Conservation (phyloP, 2,888 invertebrate species). For the Torymus auratus region DNA sequence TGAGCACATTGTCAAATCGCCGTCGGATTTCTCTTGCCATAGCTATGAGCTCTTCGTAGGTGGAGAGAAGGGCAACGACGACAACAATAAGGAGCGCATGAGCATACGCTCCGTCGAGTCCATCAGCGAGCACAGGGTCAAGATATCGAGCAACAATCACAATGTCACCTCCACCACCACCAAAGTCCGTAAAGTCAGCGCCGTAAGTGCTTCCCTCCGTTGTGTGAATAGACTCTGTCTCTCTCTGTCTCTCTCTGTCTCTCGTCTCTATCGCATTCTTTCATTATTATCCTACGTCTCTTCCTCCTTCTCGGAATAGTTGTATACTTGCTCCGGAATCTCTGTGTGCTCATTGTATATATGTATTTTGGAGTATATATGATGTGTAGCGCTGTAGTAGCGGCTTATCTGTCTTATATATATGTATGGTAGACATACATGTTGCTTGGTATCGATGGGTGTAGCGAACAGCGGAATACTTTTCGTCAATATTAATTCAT, state of each 20-base stretch:
- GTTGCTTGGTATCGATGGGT: no score
- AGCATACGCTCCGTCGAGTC: constrained; percentile 93
- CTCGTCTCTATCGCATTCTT: neutral
- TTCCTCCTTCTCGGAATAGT: neutral
- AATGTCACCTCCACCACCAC: constrained; percentile 75
- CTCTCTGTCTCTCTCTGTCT: neutral
- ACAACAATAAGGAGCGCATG: constrained; percentile 94
- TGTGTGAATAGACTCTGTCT: neutral
- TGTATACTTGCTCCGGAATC: neutral
- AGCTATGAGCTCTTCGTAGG: constrained; percentile 95
- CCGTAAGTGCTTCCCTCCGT: constrained; percentile 81
- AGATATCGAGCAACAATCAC: constrained; percentile 74
- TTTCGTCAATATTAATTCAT: no score
- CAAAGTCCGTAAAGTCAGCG: constrained; percentile 94
- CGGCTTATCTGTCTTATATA: no score
- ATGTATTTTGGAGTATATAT: no score
- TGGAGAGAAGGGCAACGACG: constrained; percentile 91
- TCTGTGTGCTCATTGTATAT: no score
- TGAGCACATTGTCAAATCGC: constrained; percentile 89
- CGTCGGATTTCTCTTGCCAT: constrained; percentile 93
- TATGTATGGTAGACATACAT: no score
- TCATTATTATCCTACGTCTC: neutral
- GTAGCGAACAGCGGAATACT: no score
- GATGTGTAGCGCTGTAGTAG: neutral
- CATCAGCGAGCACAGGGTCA: constrained; percentile 86